Evolutionary conservation across 2,797 vertebrate species (phyloP).

Genomic region (Acanthurus leucopareius): DNA sequence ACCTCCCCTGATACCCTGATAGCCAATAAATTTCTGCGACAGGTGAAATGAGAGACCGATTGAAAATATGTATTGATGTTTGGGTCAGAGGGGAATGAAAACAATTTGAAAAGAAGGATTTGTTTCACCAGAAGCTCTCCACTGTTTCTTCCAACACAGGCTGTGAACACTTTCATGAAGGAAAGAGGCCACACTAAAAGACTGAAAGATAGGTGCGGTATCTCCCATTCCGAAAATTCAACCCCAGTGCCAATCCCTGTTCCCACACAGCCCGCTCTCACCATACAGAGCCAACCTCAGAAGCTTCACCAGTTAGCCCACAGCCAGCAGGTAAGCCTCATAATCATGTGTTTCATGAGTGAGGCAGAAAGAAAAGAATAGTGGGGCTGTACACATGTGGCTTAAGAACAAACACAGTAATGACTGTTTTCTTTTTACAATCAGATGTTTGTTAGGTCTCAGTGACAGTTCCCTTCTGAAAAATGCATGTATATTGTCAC

Average conservation of each 20-base stretch:
- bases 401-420: conserved; percentile 24
- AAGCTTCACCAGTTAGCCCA: conserved; percentile 80
- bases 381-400: background rate
- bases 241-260: conserved; percentile 72
- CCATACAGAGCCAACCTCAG: conserved; percentile 82
- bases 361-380: background rate
- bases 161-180: conserved; percentile 97
- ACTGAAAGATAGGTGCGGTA: conserved; percentile 68
- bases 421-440: conserved; percentile 24
- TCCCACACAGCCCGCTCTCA: conserved; percentile 67
- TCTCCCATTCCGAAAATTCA: conserved; percentile 46
- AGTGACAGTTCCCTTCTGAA: background rate
- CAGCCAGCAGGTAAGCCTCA: conserved; percentile 86
- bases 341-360: conserved; percentile 37
- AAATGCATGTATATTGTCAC: background rate
- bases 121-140: background rate
- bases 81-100: too few relatives aligned
- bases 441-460: conserved; percentile 2
- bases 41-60: conserved; percentile 83
- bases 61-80: background rate
- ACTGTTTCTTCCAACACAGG: conserved; percentile 78
- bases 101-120: background rate
- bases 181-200: conserved; percentile 90
- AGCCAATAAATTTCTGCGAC: conserved; percentile 96
- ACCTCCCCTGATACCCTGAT: conserved; percentile 96